Percentiles rank a stretch among this genome's conserved stretches.
phyloP scores from a whole-genome alignment of 2,113 vertebrate genomes.

The Otocyon megalotis region DNA sequence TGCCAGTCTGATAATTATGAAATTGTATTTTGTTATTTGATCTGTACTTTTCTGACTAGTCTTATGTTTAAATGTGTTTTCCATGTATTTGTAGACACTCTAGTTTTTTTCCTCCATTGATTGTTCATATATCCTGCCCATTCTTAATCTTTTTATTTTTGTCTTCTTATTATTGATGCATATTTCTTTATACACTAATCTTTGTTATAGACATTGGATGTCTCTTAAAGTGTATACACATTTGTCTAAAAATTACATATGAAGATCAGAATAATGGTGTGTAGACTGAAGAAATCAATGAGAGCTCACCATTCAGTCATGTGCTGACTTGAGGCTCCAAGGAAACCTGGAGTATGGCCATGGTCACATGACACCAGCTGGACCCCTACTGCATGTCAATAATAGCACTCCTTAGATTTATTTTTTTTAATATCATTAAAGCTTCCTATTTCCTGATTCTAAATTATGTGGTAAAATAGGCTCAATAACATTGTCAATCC shows the following conservation, averaged over 20 bases:
- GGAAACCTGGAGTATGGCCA: not conserved
- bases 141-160: conserved; percentile 45
- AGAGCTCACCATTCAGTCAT: not conserved
- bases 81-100: not conserved
- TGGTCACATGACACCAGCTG: not conserved
- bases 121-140: not conserved
- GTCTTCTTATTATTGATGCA: not conserved
- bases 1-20: not conserved
- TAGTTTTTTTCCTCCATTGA: not conserved
- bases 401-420: not conserved
- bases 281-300: not conserved
- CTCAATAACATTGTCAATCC: not conserved
- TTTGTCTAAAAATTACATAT: not conserved
- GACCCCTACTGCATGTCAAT: not conserved
- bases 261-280: not conserved
- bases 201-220: not conserved
- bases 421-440: not conserved
- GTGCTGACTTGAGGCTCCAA: not conserved
- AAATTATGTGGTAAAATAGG: not conserved
- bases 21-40: not conserved
- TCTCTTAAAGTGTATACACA: not conserved
- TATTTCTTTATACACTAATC: not conserved
- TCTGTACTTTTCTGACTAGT: not conserved
- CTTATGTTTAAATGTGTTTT: not conserved
- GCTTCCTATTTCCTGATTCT: not conserved